Percentiles rank a stretch among this genome's conserved stretches.
Evolutionary conservation across 2,797 vertebrate species (phyloP).

Genomic region (Poecilia gillii): DNA sequence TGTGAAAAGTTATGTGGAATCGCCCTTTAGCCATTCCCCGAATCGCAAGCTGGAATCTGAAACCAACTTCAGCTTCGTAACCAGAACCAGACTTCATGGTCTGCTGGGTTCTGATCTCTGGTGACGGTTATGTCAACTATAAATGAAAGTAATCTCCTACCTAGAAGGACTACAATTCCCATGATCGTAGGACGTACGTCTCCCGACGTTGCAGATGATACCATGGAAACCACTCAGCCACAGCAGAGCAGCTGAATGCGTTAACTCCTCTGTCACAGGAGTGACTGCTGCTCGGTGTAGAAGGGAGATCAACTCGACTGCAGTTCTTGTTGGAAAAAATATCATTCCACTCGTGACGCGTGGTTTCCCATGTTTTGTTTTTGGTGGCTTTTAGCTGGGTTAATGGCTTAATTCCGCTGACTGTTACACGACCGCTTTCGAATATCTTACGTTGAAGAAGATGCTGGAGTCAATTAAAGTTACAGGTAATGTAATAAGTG

Average conservation of each 20-base stretch:
- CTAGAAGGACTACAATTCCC: not conserved
- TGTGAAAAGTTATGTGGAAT: too few species aligned
- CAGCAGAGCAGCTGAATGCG: not conserved
- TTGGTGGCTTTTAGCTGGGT: not conserved
- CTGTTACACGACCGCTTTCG: not conserved
- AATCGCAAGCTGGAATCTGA: too few species aligned
- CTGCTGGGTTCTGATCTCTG: too few species aligned
- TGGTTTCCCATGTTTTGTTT: not conserved
- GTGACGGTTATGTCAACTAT: too few species aligned
- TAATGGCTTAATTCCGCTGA: not conserved
- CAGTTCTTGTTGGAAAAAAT: not conserved
- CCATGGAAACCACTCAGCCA: not conserved
- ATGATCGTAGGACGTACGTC: not conserved
- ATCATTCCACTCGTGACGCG: not conserved
- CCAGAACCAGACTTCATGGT: too few species aligned
- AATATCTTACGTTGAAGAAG: conserved; percentile 5
- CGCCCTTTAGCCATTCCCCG: too few species aligned
- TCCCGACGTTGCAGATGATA: not conserved
- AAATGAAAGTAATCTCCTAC: not conserved
- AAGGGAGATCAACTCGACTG: not conserved
- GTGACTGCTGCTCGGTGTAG: not conserved
- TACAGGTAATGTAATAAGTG: conserved; percentile 66
- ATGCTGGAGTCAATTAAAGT: conserved; percentile 79
- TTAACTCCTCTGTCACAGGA: not conserved
- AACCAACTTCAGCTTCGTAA: too few species aligned